A percentile compares a stretch with the other conserved stretches of the same genome.
Conservation (phyloP, 2,888 invertebrate genomes). For the Tipula unca region DNA sequence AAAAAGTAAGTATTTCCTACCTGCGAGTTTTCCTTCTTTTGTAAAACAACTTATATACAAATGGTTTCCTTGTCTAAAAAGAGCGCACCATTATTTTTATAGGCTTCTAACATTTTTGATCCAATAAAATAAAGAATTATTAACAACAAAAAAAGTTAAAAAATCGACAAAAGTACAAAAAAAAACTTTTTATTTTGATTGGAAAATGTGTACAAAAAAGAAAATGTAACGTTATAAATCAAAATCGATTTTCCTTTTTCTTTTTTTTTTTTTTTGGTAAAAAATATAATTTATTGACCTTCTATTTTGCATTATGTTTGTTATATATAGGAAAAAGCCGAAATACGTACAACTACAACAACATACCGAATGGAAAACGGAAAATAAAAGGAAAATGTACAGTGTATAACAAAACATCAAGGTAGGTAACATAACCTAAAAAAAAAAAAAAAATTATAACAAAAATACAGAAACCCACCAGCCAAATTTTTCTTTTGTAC, state of each 20-base stretch:
- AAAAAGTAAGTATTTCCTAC: background rate
- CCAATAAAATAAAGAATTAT: background rate
- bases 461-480: background rate
- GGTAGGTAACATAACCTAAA: background rate
- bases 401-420: background rate
- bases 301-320: background rate
- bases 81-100: background rate
- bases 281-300: slow-evolving; percentile 8
- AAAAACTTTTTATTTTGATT: background rate
- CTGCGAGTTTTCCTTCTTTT: background rate
- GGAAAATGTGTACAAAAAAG: background rate
- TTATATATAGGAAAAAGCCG: background rate
- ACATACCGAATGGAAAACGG: background rate
- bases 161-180: background rate
- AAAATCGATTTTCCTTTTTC: background rate
- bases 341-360: background rate
- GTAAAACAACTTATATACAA: background rate
- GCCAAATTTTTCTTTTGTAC: background rate
- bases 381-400: background rate
- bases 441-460: background rate
- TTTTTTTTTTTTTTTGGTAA: background rate
- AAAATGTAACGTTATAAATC: slow-evolving; percentile 2
- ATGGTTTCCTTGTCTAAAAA: background rate
- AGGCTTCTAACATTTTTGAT: background rate
- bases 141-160: background rate